Evolutionary conservation across 2,888 invertebrate genomes (phyloP).

Genomic region (Melieria crassipennis): DNA sequence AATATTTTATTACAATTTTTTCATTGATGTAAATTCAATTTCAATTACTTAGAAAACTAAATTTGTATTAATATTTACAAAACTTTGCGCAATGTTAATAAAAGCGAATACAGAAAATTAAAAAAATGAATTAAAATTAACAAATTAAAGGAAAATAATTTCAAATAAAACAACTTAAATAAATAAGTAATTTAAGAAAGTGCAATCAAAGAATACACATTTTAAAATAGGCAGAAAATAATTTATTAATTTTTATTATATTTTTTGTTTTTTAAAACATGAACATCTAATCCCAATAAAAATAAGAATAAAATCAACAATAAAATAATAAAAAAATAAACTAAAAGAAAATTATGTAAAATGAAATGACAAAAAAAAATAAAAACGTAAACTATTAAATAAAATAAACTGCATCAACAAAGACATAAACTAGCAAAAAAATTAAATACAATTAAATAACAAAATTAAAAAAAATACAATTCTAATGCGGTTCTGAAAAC

Average conservation of each 20-base stretch:
- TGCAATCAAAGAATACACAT: not conserved
- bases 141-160: slow-evolving; percentile 4
- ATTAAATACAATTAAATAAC: too few species aligned
- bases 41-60: too few species aligned
- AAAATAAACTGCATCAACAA: too few species aligned
- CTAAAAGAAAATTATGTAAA: not conserved
- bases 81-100: not conserved
- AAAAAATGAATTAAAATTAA: slow-evolving; percentile 1
- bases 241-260: not conserved
- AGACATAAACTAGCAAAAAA: too few species aligned
- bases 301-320: slow-evolving; percentile 11
- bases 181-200: slow-evolving; percentile 13
- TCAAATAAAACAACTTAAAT: not conserved
- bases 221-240: slow-evolving; percentile 11
- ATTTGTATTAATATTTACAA: too few species aligned
- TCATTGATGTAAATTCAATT: too few species aligned
- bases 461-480: too few species aligned
- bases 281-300: not conserved
- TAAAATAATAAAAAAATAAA: slow-evolving; percentile 13
- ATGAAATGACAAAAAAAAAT: too few species aligned
- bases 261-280: not conserved
- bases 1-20: too few species aligned
- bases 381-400: too few species aligned
- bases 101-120: slow-evolving; percentile 7
- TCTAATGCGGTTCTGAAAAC: too few species aligned